Evolutionary conservation across 37 sponge, comb jelly and placozoan genomes (phyloP).

Genomic region (Sycon ciliatum): DNA sequence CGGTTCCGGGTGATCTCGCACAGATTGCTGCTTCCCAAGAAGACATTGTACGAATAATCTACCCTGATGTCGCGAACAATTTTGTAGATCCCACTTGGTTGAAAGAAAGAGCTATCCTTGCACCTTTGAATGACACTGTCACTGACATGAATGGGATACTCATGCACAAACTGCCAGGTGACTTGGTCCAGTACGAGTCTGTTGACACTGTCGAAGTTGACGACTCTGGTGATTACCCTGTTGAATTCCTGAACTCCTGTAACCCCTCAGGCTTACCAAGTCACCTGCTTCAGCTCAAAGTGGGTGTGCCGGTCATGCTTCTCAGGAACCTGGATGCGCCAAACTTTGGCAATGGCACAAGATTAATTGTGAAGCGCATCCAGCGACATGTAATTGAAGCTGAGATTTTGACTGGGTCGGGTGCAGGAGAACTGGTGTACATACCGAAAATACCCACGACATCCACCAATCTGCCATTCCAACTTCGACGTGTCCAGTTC

Average conservation of each 20-base stretch:
- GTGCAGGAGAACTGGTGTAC: conserved; percentile 13
- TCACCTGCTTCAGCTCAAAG: conserved; percentile 1
- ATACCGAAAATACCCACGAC: conserved; percentile 22
- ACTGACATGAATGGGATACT: conserved; percentile 10
- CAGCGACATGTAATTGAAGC: conserved; percentile 21
- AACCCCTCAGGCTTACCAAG: conserved; percentile 21
- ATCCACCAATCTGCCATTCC: conserved; percentile 5
- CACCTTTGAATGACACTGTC: conserved; percentile 21
- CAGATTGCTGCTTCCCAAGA: no score
- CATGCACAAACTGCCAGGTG: not conserved
- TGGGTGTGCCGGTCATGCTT: conserved; percentile 13
- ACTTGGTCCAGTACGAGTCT: conserved; percentile 1
- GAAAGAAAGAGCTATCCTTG: conserved; percentile 15
- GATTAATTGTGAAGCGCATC: conserved; percentile 23
- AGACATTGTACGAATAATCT: no score
- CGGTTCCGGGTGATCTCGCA: no score
- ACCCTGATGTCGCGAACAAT: not conserved
- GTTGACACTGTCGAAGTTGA: conserved; percentile 18
- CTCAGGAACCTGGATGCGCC: conserved; percentile 25
- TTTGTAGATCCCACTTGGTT: conserved; percentile 11
- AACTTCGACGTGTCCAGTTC: conserved; percentile 19
- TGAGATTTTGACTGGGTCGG: conserved; percentile 11
- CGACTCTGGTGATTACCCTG: conserved; percentile 18
- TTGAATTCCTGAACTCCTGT: conserved; percentile 27
- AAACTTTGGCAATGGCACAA: conserved; percentile 21